phyloP scores from a whole-genome alignment of 1,140 invertebrate species.

The Elysia chlorotica region DNA sequence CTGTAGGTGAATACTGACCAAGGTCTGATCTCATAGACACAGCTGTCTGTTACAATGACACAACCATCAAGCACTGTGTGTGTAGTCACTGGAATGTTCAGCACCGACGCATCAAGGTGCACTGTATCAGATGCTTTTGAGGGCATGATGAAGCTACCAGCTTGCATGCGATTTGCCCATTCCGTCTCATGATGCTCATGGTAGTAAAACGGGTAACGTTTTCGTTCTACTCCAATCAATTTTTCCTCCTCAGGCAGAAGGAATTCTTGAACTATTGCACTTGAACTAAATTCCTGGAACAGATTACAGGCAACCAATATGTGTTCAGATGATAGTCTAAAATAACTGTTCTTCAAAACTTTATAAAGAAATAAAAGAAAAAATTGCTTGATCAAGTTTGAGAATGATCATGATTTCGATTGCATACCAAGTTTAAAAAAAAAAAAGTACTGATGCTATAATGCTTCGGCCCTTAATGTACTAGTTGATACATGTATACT shows the following conservation, averaged over 20 bases:
- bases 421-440: no score
- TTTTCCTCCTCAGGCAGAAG: conserved; percentile 51
- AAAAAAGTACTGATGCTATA: no score
- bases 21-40: conserved; percentile 73
- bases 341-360: no score
- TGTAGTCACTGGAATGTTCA: conserved; percentile 37
- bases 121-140: conserved; percentile 5
- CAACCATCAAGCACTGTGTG: conserved; percentile 66
- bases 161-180: conserved; percentile 7
- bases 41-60: conserved; percentile 73
- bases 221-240: conserved; percentile 47
- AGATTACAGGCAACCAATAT: no score
- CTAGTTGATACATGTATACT: no score
- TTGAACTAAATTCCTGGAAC: conserved; percentile 49
- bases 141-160: conserved; percentile 6
- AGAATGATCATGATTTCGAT: no score
- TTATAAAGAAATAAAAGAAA: no score
- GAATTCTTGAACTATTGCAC: conserved; percentile 59
- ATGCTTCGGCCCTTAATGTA: no score
- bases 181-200: conserved; percentile 52
- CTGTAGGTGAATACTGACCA: no score
- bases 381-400: no score
- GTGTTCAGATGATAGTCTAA: no score
- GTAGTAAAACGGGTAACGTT: conserved; percentile 57
- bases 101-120: conserved; percentile 1